Evolutionary conservation across 1,140 invertebrate genomes (phyloP), one percentile per base, ranked within the genome.

Genomic region (Penaeus chinensis): DNA sequence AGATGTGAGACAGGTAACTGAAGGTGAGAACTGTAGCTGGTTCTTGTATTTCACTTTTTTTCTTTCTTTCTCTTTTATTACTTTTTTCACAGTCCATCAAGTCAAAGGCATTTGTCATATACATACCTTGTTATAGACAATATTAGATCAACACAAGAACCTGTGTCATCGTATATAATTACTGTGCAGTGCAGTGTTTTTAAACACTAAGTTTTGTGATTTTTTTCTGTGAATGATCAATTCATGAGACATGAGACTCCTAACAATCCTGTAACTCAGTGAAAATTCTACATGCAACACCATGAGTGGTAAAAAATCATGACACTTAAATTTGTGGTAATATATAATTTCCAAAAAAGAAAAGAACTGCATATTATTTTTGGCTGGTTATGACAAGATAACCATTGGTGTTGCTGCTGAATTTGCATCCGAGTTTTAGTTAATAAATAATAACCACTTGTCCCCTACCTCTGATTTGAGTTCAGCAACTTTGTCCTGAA

Each of bases 401-500:
- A n/a, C 32, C 18, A n/a, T 71, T 71, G 32, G 66, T 71, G 66
- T 71, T 71, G 47, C 10, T 24, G 5, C 47, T 78, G 27, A n/a
- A n/a, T 78, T 78, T 78, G 47, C 42, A 32, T 27, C 54, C 47
- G 65, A 24, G 37, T 13, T 47, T n/a, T 47, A 60, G 37, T 24
- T n/a, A 65, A 77, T 63, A 27, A 24, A 74, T 47, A 27, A 2
- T 42, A 42, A 20, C 19, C 5, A 5, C 1, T 5, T 69, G 20
- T 22, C 37, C 92, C 92, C 93, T 93, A 98, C 97, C 95, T 98
- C 97, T 65, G 97, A 96, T 93, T 97, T 96, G 22, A 98, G 93
- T 93, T 98, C 96, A 60, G 95, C 96, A 85, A 98, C 95, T 92
- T 96, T 96, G 93, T 98, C 97, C 92, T 97, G 96, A 66, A 98